These are phyloP conservation scores for Acyrthosiphon pisum DNA, from an alignment of 1,140 invertebrate species.

Conservation along the genomic window DNA sequence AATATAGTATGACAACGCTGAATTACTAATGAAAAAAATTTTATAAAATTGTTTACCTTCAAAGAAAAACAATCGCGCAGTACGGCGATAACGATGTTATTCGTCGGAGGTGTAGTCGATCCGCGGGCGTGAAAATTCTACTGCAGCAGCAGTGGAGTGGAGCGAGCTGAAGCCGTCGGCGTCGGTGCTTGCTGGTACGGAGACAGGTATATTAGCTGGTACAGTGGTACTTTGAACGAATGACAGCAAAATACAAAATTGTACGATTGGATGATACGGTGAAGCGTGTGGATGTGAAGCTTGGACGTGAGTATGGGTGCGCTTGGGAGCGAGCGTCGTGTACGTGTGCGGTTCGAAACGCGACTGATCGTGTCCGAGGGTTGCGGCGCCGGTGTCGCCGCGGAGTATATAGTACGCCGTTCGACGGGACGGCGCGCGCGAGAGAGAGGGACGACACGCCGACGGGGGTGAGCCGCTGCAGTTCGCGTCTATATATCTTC, in stretches of 20 bases:
- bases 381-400: constrained; percentile 8
- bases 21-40: neutral
- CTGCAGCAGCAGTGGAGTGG: too few species aligned
- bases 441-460: neutral
- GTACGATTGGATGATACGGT: neutral
- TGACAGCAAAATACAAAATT: too few species aligned
- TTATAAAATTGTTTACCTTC: neutral
- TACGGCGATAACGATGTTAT: neutral
- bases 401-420: neutral
- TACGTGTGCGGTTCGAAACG: constrained; percentile 51
- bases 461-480: constrained; percentile 38
- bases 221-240: too few species aligned
- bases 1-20: neutral
- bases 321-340: neutral
- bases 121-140: neutral
- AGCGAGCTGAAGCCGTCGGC: neutral
- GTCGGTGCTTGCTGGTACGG: neutral
- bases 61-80: neutral
- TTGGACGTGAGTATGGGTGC: neutral
- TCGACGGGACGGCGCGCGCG: neutral
- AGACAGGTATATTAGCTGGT: too few species aligned
- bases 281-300: neutral
- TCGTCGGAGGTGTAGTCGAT: neutral
- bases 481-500: neutral
- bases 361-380: constrained; percentile 47